Evolutionary conservation across 1,140 invertebrate species (phyloP).

Genomic region (Platorchestia sp.): DNA sequence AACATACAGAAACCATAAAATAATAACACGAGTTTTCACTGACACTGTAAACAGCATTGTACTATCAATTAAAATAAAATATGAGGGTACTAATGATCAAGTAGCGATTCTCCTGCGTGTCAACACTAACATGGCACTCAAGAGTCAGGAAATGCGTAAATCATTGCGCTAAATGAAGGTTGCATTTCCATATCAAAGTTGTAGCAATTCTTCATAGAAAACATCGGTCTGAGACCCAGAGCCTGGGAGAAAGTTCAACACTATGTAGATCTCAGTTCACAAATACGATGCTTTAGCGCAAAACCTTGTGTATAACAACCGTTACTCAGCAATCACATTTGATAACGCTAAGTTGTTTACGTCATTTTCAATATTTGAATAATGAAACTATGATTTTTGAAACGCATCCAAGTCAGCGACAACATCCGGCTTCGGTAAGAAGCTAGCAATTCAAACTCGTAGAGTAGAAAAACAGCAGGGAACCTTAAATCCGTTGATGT

Average conservation of each 20-base stretch:
- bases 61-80: not conserved
- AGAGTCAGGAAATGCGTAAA: not conserved
- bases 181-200: not conserved
- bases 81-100: not conserved
- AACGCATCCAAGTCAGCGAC: not conserved
- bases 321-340: not conserved
- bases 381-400: not conserved
- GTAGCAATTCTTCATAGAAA: not conserved
- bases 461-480: not conserved
- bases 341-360: not conserved
- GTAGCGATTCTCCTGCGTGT: not conserved
- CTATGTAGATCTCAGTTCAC: not conserved
- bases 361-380: not conserved
- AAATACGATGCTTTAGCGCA: not conserved
- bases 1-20: not conserved
- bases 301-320: not conserved
- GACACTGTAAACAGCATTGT: not conserved
- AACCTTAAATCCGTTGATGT: not conserved
- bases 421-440: not conserved
- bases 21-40: not conserved
- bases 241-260: not conserved
- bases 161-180: not conserved
- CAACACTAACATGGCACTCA: not conserved
- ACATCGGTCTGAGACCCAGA: not conserved
- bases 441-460: not conserved